Evolutionary conservation across 2,113 vertebrate species (phyloP).

Genomic region (Dromas ardeola): DNA sequence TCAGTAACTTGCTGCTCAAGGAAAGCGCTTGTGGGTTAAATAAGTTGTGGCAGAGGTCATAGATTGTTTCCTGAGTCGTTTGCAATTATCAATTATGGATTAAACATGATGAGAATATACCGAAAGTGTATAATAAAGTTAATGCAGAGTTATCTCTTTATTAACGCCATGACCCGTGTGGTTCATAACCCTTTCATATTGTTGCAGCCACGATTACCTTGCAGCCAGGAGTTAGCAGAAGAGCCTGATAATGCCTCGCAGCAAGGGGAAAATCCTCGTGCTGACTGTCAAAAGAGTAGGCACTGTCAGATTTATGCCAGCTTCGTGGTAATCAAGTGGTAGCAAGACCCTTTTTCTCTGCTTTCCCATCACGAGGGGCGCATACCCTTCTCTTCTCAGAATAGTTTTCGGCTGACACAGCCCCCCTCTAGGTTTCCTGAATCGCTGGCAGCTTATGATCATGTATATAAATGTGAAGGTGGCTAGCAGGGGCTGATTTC

Average conservation of each 20-base stretch:
- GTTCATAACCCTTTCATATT: not conserved
- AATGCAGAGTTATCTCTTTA: not conserved
- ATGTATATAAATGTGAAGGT: not conserved
- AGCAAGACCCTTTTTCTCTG: not conserved
- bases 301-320: not conserved
- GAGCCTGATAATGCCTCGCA: not conserved
- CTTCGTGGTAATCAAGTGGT: not conserved
- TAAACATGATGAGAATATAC: not conserved
- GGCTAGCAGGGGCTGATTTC: not conserved
- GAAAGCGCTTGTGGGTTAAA: not conserved
- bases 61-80: not conserved
- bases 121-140: not conserved
- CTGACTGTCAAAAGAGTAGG: not conserved
- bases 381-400: not conserved
- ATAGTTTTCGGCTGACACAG: not conserved
- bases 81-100: not conserved
- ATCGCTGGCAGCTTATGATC: not conserved
- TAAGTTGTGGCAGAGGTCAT: not conserved
- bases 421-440: not conserved
- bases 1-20: not conserved
- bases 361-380: not conserved
- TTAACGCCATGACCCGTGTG: accelerated
- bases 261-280: not conserved
- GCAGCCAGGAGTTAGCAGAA: not conserved
- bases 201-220: not conserved